phyloP scores from a whole-genome alignment of 2,113 vertebrate species.

The Propithecus coquereli region DNA sequence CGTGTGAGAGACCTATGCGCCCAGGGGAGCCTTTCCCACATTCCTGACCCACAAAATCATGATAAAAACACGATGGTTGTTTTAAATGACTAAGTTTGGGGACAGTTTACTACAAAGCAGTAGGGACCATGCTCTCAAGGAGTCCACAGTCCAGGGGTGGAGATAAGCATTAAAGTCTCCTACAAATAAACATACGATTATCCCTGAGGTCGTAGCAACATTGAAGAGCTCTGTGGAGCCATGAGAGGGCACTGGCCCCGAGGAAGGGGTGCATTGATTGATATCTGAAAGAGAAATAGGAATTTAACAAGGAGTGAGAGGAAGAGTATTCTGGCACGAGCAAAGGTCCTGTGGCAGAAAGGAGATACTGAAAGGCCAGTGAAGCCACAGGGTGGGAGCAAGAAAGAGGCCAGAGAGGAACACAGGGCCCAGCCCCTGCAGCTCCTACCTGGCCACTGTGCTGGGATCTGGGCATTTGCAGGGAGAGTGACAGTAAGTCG shows the following conservation, averaged over 20 bases:
- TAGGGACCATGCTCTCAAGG: fast-evolving
- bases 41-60: neutral
- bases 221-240: neutral
- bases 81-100: neutral
- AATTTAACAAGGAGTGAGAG: neutral
- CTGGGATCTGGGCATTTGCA: fast-evolving
- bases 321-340: neutral
- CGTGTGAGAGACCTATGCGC: fast-evolving
- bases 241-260: fast-evolving
- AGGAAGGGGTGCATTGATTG: neutral
- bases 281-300: no score
- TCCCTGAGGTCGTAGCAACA: neutral
- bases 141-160: no score
- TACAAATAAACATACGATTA: neutral
- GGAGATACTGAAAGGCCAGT: neutral
- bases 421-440: no score
- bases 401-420: neutral
- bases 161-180: neutral
- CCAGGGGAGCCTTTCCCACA: neutral
- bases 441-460: fast-evolving
- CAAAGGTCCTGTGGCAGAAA: conserved; percentile 15
- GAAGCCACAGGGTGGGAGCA: neutral
- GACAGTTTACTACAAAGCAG: neutral
- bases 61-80: neutral
- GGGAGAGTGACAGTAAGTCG: fast-evolving